Evolutionary conservation across 2,113 vertebrate genomes (phyloP).

Genomic region (Stictonetta naevosa): DNA sequence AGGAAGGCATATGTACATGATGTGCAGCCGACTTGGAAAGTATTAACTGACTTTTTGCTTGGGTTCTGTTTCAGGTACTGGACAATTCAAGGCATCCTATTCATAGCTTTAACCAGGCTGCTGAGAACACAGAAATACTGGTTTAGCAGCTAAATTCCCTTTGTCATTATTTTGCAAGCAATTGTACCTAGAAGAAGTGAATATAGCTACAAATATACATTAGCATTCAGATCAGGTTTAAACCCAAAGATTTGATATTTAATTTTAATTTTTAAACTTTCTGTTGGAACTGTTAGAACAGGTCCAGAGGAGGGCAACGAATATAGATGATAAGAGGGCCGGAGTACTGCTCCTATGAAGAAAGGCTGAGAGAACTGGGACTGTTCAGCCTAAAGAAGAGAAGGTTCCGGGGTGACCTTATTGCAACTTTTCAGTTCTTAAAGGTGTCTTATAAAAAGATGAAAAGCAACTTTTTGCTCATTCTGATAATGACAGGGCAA

Average conservation of each 20-base stretch:
- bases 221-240: not conserved
- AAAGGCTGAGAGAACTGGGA: too few relatives aligned
- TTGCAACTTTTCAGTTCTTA: too few relatives aligned
- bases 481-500: too few relatives aligned
- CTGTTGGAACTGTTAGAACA: too few relatives aligned
- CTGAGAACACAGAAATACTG: not conserved
- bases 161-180: not conserved
- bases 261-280: not conserved
- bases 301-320: too few relatives aligned
- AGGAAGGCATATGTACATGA: not conserved
- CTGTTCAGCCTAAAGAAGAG: too few relatives aligned
- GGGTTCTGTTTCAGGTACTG: not conserved
- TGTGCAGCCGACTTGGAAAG: not conserved
- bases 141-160: not conserved
- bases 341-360: too few relatives aligned
- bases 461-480: too few relatives aligned
- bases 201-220: not conserved
- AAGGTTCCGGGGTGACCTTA: too few relatives aligned
- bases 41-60: fast-evolving
- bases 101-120: not conserved
- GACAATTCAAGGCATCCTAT: not conserved
- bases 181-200: not conserved
- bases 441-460: too few relatives aligned
- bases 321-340: too few relatives aligned
- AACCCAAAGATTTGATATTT: not conserved